Evolutionary conservation across 2,888 invertebrate species (phyloP), one percentile per base, ranked within the genome.

Genomic region (Drosophila mimica): DNA sequence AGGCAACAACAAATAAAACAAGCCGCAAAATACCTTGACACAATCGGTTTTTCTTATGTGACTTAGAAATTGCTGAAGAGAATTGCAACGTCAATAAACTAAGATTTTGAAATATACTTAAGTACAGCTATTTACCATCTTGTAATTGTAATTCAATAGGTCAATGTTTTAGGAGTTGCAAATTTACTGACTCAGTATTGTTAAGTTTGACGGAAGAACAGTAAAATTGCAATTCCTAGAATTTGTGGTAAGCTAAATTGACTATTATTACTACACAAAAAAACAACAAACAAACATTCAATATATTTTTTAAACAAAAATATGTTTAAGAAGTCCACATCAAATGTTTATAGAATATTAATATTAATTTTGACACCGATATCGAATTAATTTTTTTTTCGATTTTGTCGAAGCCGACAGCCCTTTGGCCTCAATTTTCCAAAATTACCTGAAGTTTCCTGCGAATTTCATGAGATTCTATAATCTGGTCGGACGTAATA

Each of bases 11-110:
- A 46, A 57, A 46, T 36, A 8, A 20, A 46, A n/a, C 52, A 69
- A 70, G 63, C 83, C 74, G 6, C 76, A 69, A 31, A 20, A 48
- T 73, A 76, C 84, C 84, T 88, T 85, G 84, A 85, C 89, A 76
- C 70, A 75, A 54, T 73, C 72, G 70, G 43, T 56, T 67, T 78
- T 52, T 63, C 58, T 68, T 53, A 69, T 48, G 66, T 51, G 59
- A 64, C 69, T 67, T 46, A 38, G 48, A 43, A 48, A 71, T 49
- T 65, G 59, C 34, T 43, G 15, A 56, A 48, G 61, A 67, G 31
- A 58, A 62, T 65, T 72, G 63, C 86, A 76, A 66, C 56, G 68
- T 64, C 67, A 74, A 65, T 31, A 59, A 69, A 34, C 36, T 48
- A 54, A 54, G 65, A 65, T 64, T 40, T 53, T 40, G 57, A 70